Base-by-base conservation (phyloP, 2,113 vertebrate species). In the Perognathus longimembris region DNA sequence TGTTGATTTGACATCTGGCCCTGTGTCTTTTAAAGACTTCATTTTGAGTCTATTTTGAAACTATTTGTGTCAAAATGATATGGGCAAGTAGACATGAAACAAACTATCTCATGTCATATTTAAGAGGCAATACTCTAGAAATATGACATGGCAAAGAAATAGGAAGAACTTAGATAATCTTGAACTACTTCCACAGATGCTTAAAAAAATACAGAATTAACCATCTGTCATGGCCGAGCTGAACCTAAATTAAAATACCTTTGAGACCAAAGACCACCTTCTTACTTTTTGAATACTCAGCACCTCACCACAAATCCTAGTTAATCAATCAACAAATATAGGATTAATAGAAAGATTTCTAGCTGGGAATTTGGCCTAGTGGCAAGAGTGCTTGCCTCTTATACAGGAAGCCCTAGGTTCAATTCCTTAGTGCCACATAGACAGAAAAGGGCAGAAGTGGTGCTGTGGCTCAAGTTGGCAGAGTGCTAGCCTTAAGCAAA, bases 21-120 rank as follows among this genome's bases (percentile, higher is more conserved):
- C 36, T 7, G 22, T 22, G 3, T 36, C 64, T 50, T 1, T 11
- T 9, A 90, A 88, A 73, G 28, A 34, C 32, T 88, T 79, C 32
- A 69, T 80, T 70, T 79, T 80, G 32, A 85, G 28, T 66, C 36
- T 81, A 42, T 45, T 32, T 80, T 84, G 80, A 90, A 93, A 93
- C 40, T 22, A 84, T 5, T 26, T 87, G 12, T 59, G 54, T 2
- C 18, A 85, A 92, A 83, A 45, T 22, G 7, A n/a, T 42, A 6
- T 57, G 40, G 12, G 40, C 20, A 26, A 21, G 5, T 38, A 17
- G 21, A 45, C 15, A 74, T 40, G 17, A 80, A 80, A 36, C 69
- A 21, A 83, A 59, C 40, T 84, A 38, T 38, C 12, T 14, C n/a
- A 8, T 36, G 40, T 15, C 5, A 34, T 22, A 61, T 38, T 6